A percentile compares a stretch with the other conserved stretches of the same genome.
Evolutionary conservation across 1,140 invertebrate genomes (phyloP).

Genomic region (Ericerus pela): DNA sequence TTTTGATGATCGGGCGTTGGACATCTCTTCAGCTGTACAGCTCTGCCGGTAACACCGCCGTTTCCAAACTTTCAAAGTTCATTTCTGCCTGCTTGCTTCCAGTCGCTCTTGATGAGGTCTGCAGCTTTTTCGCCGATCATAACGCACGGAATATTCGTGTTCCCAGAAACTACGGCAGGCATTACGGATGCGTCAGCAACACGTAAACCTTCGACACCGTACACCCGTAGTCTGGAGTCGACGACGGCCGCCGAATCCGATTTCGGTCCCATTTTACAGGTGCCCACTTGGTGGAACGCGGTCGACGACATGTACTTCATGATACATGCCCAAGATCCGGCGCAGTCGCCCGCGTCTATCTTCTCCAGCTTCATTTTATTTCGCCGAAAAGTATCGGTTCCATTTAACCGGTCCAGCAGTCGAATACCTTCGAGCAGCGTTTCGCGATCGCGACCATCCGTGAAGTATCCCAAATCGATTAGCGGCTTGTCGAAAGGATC

Average conservation of each 20-base stretch:
- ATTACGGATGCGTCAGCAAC: conserved; percentile 34
- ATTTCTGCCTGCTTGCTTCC: conserved; percentile 27
- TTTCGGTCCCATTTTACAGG: conserved; percentile 19
- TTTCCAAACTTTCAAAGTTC: too few relatives aligned
- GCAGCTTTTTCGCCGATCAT: conserved; percentile 79
- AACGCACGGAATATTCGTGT: conserved; percentile 37
- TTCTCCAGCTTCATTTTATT: not conserved
- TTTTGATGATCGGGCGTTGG: too few relatives aligned
- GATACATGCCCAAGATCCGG: conserved; percentile 27
- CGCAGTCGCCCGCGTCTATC: not conserved
- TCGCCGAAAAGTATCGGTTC: not conserved
- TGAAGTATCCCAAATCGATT: conserved; percentile 43
- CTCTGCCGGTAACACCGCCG: too few relatives aligned
- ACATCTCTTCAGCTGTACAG: too few relatives aligned
- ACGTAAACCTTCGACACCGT: conserved; percentile 26
- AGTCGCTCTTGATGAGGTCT: conserved; percentile 54
- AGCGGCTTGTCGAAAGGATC: conserved; percentile 43
- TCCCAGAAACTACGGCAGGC: conserved; percentile 30
- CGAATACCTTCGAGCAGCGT: conserved; percentile 37
- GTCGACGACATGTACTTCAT: conserved; percentile 24
- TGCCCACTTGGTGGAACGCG: conserved; percentile 26
- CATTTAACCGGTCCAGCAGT: not conserved
- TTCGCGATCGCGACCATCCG: conserved; percentile 20
- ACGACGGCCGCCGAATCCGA: conserved; percentile 34
- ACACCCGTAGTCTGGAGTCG: conserved; percentile 32